A percentile compares a stretch with the other conserved stretches of the same genome.
Conservation (phyloP, 1,140 invertebrate species). For the Callitettix versicolor region DNA sequence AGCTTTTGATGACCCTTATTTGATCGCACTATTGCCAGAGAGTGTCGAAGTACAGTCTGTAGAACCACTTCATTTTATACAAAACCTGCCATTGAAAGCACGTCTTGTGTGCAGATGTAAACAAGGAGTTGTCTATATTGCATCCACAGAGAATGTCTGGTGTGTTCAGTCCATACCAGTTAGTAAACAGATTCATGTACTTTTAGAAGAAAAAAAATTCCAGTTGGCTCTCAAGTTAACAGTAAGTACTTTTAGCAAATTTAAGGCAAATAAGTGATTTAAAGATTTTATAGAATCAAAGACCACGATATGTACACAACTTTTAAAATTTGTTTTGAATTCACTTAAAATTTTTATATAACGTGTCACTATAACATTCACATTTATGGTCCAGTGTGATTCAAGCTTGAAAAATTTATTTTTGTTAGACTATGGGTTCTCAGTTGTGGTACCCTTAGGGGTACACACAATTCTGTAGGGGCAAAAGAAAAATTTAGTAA, state of each 20-base stretch:
- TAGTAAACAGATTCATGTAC: conserved; percentile 64
- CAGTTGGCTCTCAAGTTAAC: conserved; percentile 85
- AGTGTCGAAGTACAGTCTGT: conserved; percentile 70
- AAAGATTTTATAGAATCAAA: too few species aligned
- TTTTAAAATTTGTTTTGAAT: too few species aligned
- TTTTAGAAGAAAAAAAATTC: conserved; percentile 83
- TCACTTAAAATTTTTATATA: too few species aligned
- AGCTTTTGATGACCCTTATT: conserved; percentile 87
- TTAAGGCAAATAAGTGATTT: too few species aligned
- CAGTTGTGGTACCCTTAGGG: too few species aligned
- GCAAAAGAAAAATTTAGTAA: too few species aligned
- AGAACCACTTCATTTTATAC: conserved; percentile 56
- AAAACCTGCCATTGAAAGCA: conserved; percentile 63
- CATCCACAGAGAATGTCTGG: conserved; percentile 80
- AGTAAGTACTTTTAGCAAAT: conserved; percentile 54
- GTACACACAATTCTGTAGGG: too few species aligned
- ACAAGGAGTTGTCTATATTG: conserved; percentile 71
- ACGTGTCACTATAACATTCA: too few species aligned
- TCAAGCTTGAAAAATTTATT: too few species aligned
- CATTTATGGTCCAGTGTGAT: too few species aligned
- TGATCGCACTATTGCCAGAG: conserved; percentile 71
- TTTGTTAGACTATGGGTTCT: too few species aligned
- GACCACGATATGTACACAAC: too few species aligned
- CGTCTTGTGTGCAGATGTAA: conserved; percentile 52
- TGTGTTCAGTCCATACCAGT: conserved; percentile 67